phyloP scores from a whole-genome alignment of 2,888 invertebrate genomes.

The Deilephila elpenor region DNA sequence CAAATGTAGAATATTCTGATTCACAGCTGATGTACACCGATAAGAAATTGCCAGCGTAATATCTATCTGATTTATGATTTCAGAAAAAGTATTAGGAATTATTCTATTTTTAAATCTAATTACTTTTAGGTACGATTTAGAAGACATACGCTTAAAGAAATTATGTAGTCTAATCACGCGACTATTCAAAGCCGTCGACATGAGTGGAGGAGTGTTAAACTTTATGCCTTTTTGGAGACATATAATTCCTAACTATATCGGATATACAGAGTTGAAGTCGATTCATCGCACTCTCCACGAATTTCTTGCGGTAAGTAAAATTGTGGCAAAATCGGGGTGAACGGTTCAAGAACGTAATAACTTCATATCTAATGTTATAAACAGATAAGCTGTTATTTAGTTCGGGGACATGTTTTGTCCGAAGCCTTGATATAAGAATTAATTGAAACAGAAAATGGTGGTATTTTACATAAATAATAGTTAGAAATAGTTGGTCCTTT shows the following conservation, averaged over 20 bases:
- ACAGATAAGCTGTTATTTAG: slow-evolving; percentile 44
- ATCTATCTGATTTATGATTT: too few relatives aligned
- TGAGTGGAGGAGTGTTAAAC: slow-evolving; percentile 89
- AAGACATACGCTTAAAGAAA: slow-evolving; percentile 81
- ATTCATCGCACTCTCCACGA: slow-evolving; percentile 80
- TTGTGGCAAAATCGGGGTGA: slow-evolving; percentile 30
- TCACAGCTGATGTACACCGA: too few relatives aligned
- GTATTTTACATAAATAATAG: too few relatives aligned
- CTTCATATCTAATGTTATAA: slow-evolving; percentile 35
- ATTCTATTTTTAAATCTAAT: slow-evolving; percentile 17
- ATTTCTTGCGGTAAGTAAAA: slow-evolving; percentile 80
- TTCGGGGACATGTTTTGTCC: slow-evolving; percentile 44
- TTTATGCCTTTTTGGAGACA: slow-evolving; percentile 88
- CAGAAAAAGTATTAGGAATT: too few relatives aligned
- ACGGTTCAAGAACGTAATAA: slow-evolving; percentile 46
- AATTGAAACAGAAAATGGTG: not conserved
- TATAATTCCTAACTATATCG: slow-evolving; percentile 85
- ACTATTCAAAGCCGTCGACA: slow-evolving; percentile 86
- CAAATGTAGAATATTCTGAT: too few relatives aligned
- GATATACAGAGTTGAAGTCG: slow-evolving; percentile 84
- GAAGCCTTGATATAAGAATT: slow-evolving; percentile 32
- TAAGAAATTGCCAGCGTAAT: too few relatives aligned
- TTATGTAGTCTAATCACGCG: slow-evolving; percentile 85
- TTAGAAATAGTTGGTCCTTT: too few relatives aligned
- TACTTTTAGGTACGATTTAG: slow-evolving; percentile 80